Base-by-base conservation (phyloP, 2,113 vertebrate species). In the Xenopus borealis region DNA sequence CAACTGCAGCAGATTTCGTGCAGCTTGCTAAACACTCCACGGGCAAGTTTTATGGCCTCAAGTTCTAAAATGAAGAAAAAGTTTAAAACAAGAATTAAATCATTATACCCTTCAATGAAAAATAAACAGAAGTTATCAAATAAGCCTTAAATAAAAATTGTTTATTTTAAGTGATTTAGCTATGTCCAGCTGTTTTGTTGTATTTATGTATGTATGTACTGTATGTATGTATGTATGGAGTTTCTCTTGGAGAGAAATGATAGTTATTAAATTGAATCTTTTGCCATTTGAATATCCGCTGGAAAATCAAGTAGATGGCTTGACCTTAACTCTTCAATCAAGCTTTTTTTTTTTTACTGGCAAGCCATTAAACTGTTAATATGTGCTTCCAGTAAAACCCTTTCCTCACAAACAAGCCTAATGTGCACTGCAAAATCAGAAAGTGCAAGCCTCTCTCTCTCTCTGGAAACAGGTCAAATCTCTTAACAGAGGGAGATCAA, bases 1-100 rank as follows among this genome's bases (percentile, higher is more conserved):
- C 97, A 99, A 55, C 80, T 87, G 86, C 94, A 93, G 90, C 96
- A 96, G 65, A 90, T 91, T 71, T 97, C 95, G 0, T 95, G 95
- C 46, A 99, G 92, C 75, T 91, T 94, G 81, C 92, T 97, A 71
- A 95, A 96, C 73, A 96, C 91, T 30, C 94, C 84, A 53, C 94
- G 93, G 63, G 96, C 94, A 78, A 99, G 69, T 84, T 94, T 98
- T 83, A 95, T 90, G 0, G 96, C 92, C 72, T 99, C 94, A 0
- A 98, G 90, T 89, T 96, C 97, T 98, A 83, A 50, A 83, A 83
- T 76, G 79, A 44, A 53, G 47, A 12, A 4, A 40, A 40, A 40
- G 33, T 40, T 40, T 40, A 7, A 40, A 27, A n/a, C n/a, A n/a
- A n/a, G n/a, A n/a, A 40, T 40, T 40, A 40, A 40, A 40, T 40